Conservation (phyloP, 92 coral and sea anemone genomes). For the Porites rus region DNA sequence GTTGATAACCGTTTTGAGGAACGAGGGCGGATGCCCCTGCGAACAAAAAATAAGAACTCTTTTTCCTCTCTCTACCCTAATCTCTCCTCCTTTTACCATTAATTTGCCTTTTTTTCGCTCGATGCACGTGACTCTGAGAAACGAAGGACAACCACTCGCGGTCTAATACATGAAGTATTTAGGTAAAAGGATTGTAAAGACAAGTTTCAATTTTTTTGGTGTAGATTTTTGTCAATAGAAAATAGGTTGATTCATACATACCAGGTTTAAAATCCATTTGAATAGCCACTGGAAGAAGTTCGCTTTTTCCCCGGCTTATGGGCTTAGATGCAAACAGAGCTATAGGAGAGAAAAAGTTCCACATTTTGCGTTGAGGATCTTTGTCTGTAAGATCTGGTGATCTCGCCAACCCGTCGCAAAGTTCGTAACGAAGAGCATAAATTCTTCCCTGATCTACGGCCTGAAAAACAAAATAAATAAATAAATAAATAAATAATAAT, state of each 20-base stretch:
- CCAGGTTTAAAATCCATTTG: conserved; percentile 64
- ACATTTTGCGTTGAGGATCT: conserved; percentile 52
- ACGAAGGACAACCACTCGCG: no score
- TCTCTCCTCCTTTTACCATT: no score
- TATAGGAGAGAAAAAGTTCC: conserved; percentile 71
- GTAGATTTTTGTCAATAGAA: no score
- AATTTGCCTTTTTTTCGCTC: no score
- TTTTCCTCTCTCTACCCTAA: no score
- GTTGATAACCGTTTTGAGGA: no score
- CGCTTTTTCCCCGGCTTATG: not conserved
- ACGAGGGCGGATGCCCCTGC: no score
- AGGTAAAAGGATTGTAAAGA: no score
- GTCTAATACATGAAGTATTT: no score
- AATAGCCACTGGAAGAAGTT: conserved; percentile 74
- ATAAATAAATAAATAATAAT: not conserved
- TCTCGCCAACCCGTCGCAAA: conserved; percentile 55
- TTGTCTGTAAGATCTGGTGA: conserved; percentile 53
- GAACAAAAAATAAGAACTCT: no score
- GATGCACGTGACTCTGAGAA: no score
- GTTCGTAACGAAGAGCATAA: conserved; percentile 65
- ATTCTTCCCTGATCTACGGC: conserved; percentile 49
- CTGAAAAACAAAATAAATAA: conserved; percentile 13
- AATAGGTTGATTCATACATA: not conserved
- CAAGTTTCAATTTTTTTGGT: no score
- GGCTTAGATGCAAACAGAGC: conserved; percentile 66